phyloP scores from a whole-genome alignment of 2,113 vertebrate genomes.

The Protomyctophum bolini region DNA sequence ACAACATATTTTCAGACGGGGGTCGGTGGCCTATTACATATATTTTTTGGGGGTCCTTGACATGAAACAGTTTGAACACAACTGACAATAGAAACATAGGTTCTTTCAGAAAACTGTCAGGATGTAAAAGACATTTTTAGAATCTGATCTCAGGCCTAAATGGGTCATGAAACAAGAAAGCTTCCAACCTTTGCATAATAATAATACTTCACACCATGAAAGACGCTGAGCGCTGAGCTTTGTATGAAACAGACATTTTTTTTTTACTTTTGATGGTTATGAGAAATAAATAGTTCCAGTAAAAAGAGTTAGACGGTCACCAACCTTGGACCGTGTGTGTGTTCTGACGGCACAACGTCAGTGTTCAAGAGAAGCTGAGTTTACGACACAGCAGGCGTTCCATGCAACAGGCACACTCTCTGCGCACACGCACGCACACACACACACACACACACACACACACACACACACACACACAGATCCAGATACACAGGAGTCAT shows the following conservation, averaged over 20 bases:
- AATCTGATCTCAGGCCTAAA: too few relatives aligned
- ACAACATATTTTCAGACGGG: too few relatives aligned
- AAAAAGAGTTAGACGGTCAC: conserved; percentile 78
- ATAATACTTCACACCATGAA: conserved; percentile 30
- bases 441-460: not conserved
- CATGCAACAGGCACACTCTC: conserved; percentile 67
- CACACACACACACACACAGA: conserved; percentile 31
- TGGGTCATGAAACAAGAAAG: too few relatives aligned
- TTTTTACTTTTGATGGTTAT: conserved; percentile 84
- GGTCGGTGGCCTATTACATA: too few relatives aligned
- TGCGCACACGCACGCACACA: too few relatives aligned
- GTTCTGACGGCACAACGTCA: conserved; percentile 56
- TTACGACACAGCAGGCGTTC: conserved; percentile 76
- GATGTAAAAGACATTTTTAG: too few relatives aligned
- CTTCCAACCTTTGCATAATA: not conserved
- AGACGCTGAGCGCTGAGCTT: conserved; percentile 21
- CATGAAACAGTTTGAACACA: too few relatives aligned
- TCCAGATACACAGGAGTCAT: conserved; percentile 74
- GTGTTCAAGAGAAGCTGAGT: conserved; percentile 71
- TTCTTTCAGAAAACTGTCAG: too few relatives aligned
- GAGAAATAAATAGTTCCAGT: conserved; percentile 87
- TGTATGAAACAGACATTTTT: conserved; percentile 82
- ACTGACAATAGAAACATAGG: too few relatives aligned
- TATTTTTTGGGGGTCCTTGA: too few relatives aligned
- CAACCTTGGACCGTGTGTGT: conserved; percentile 53